Percentiles rank a stretch among this genome's conserved stretches.
Evolutionary conservation across 2,888 invertebrate genomes (phyloP).

Genomic region (Scaptomyza flava): DNA sequence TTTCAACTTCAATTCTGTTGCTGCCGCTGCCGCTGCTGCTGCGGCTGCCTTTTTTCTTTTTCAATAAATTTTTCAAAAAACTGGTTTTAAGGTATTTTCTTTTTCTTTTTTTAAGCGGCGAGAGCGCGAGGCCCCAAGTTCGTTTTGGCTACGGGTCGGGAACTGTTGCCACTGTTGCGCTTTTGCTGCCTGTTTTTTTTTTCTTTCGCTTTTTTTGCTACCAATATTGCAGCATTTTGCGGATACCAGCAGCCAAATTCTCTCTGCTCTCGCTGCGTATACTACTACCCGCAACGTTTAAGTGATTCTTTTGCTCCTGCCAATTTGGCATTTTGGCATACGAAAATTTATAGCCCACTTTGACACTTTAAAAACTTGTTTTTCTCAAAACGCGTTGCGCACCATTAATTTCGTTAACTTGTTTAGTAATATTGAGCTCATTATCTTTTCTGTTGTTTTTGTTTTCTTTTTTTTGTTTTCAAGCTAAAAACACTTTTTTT

Average conservation of each 20-base stretch:
- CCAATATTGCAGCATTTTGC: slow-evolving; percentile 58
- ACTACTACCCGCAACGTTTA: slow-evolving; percentile 46
- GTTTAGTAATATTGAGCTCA: slow-evolving; percentile 8
- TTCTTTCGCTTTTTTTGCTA: slow-evolving; percentile 47
- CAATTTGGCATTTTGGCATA: slow-evolving; percentile 54
- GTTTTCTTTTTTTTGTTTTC: neutral
- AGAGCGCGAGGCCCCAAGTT: slow-evolving; percentile 42
- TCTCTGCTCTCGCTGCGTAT: slow-evolving; percentile 16
- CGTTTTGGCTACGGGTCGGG: slow-evolving; percentile 54
- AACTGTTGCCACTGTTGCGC: slow-evolving; percentile 66
- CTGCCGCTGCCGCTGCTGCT: slow-evolving; percentile 34
- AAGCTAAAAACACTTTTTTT: slow-evolving; percentile 40
- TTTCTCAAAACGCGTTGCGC: slow-evolving; percentile 43
- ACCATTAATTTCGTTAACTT: slow-evolving; percentile 56
- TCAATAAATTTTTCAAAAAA: slow-evolving; percentile 74
- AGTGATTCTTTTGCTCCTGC: slow-evolving; percentile 77
- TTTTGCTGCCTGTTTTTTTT: slow-evolving; percentile 66
- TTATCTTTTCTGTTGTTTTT: slow-evolving; percentile 32
- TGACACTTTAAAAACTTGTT: slow-evolving; percentile 74
- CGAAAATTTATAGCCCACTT: slow-evolving; percentile 66
- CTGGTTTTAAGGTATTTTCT: slow-evolving; percentile 82
- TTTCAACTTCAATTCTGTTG: slow-evolving; percentile 72
- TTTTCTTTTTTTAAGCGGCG: slow-evolving; percentile 45
- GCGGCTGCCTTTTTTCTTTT: slow-evolving; percentile 53
- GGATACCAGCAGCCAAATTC: slow-evolving; percentile 29